A percentile compares a stretch with the other conserved stretches of the same genome.
These are phyloP conservation scores for Planiliza haematocheilus DNA, from an alignment of 2,113 vertebrate genomes.

Conservation along the genomic window DNA sequence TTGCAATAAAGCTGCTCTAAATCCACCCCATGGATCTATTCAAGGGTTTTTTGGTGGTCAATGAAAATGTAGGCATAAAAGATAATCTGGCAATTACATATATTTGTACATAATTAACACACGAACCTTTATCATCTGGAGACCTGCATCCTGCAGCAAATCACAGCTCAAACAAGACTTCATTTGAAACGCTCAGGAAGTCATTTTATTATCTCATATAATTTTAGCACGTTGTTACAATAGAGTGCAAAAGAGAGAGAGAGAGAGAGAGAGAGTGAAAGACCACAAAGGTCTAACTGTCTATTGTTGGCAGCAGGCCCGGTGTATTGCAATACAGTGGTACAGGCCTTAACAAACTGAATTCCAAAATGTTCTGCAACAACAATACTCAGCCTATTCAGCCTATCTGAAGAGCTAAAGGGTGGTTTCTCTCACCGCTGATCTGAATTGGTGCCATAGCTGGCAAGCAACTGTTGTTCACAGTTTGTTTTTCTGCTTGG, in stretches of 20 bases:
- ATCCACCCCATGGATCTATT: neutral
- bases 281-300: neutral
- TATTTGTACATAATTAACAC: constrained; percentile 3
- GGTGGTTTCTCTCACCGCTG: constrained; percentile 28
- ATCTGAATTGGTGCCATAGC: constrained; percentile 13
- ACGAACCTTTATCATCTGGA: constrained; percentile 17
- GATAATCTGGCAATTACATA: constrained; percentile 2
- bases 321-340: constrained; percentile 18
- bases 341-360: constrained; percentile 34
- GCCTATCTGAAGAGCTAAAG: constrained; percentile 15
- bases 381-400: constrained; percentile 49
- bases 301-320: constrained; percentile 27
- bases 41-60: constrained; percentile 3
- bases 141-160: constrained; percentile 45
- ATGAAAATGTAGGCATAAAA: constrained; percentile 19
- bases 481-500: constrained; percentile 36
- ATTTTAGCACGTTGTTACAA: constrained; percentile 29
- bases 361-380: constrained; percentile 35
- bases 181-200: neutral
- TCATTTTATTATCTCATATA: constrained; percentile 25
- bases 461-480: constrained; percentile 7
- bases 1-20: constrained; percentile 26
- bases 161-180: constrained; percentile 19
- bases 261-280: neutral
- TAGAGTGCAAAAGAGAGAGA: neutral